Evolutionary conservation across 1,140 invertebrate genomes (phyloP).

Genomic region (Pseudomyrmex gracilis): DNA sequence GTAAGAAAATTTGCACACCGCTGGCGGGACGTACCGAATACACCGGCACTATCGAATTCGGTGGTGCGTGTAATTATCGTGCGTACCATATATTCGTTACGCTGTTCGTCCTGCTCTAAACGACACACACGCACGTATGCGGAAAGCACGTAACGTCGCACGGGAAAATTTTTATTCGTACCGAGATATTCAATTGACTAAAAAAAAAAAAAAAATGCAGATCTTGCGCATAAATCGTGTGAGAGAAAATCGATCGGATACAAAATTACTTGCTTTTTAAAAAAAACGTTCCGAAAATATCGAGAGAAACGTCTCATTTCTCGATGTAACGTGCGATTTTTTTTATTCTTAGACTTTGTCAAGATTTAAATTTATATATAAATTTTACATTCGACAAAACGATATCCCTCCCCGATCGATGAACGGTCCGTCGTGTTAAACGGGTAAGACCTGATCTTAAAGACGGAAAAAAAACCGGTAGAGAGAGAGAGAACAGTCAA

Average conservation of each 20-base stretch:
- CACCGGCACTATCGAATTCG: slow-evolving; percentile 38
- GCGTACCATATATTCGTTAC: slow-evolving; percentile 48
- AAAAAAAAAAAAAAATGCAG: slow-evolving; percentile 12
- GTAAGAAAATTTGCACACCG: slow-evolving; percentile 8
- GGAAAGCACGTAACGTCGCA: slow-evolving; percentile 34
- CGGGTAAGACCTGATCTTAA: slow-evolving; percentile 56
- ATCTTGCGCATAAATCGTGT: slow-evolving; percentile 6
- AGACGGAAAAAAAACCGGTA: slow-evolving; percentile 43
- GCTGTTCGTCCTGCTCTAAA: slow-evolving; percentile 28
- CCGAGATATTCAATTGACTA: slow-evolving; percentile 13
- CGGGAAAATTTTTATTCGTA: slow-evolving; percentile 27
- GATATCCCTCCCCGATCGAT: slow-evolving; percentile 20
- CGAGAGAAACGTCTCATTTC: no score
- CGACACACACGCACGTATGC: slow-evolving; percentile 11
- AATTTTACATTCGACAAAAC: no score
- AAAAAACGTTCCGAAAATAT: no score
- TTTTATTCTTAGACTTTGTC: no score
- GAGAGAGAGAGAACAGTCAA: slow-evolving; percentile 43
- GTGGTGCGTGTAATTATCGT: slow-evolving; percentile 53
- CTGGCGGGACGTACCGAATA: slow-evolving; percentile 9
- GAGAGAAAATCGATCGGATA: no score
- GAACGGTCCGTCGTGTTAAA: slow-evolving; percentile 27
- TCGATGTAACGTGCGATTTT: no score
- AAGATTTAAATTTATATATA: no score
- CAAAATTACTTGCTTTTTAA: no score